Conservation (phyloP, 1,140 invertebrate species). For the Cydia splendana region DNA sequence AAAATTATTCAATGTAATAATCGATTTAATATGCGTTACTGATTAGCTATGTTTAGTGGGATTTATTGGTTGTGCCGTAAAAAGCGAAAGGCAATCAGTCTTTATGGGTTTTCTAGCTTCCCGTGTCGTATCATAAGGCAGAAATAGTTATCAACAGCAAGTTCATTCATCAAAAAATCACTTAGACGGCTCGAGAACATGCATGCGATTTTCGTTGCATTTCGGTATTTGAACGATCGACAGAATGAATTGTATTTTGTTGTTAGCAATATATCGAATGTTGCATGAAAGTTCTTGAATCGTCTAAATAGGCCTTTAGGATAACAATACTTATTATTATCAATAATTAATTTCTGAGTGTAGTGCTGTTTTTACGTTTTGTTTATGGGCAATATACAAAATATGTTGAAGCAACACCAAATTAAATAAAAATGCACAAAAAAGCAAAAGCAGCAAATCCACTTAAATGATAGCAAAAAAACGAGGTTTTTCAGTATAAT, state of each 20-base stretch:
- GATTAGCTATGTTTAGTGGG: background rate
- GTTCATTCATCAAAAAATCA: background rate
- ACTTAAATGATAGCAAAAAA: background rate
- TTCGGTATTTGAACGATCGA: too few species aligned
- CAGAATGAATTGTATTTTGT: too few species aligned
- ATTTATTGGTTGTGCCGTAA: constrained; percentile 23
- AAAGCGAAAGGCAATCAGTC: constrained; percentile 29
- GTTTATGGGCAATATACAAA: too few species aligned
- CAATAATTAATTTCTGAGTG: too few species aligned
- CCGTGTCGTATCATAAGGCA: constrained; percentile 4
- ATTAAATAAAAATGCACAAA: too few species aligned
- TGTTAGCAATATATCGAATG: too few species aligned
- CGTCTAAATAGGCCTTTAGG: too few species aligned
- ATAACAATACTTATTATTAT: too few species aligned
- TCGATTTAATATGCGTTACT: background rate
- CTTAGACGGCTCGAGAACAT: background rate
- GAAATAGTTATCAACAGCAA: constrained; percentile 11
- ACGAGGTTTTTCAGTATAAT: background rate
- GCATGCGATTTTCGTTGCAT: too few species aligned
- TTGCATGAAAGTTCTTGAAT: too few species aligned
- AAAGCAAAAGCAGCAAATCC: background rate
- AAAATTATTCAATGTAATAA: too few species aligned
- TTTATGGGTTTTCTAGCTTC: constrained; percentile 22
- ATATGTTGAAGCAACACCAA: background rate
- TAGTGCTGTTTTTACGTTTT: too few species aligned